These are phyloP conservation scores for Lycophotia porphyrea DNA, from an alignment of 2,888 invertebrate genomes.

Conservation along the genomic window DNA sequence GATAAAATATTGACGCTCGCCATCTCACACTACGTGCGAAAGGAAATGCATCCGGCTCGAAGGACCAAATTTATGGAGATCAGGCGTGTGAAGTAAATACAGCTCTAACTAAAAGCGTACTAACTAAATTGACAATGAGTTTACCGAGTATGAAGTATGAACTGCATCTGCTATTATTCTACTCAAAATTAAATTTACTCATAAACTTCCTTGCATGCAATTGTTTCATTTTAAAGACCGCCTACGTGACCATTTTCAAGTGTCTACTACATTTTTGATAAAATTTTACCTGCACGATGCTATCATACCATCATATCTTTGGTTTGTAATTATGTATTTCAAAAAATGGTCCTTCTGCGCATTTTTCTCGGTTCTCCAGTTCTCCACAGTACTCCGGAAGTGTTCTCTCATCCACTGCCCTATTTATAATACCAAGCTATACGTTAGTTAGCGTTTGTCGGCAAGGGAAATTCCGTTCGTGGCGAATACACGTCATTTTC, in stretches of 20 bases:
- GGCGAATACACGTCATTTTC: conserved; percentile 53
- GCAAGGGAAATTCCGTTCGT: conserved; percentile 61
- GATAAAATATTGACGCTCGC: conserved; percentile 17
- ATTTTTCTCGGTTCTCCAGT: conserved; percentile 70
- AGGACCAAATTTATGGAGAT: neutral
- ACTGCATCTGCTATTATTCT: neutral
- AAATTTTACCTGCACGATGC: neutral
- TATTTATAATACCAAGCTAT: conserved; percentile 79
- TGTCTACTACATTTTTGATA: neutral
- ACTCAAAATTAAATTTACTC: neutral
- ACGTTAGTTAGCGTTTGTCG: conserved; percentile 62
- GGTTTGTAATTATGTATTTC: neutral
- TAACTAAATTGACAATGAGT: neutral
- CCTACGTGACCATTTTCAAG: neutral
- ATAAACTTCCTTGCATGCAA: neutral
- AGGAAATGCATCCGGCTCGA: conserved; percentile 8
- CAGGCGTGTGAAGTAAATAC: neutral
- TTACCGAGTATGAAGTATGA: no score
- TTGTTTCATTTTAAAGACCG: neutral
- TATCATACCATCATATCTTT: neutral
- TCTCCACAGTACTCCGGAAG: conserved; percentile 78
- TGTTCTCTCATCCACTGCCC: conserved; percentile 81
- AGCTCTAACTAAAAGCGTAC: neutral
- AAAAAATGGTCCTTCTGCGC: conserved; percentile 36
- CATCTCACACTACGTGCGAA: neutral